Base-by-base conservation (phyloP, 2,888 invertebrate genomes). In the Hyposoter dolosus region DNA sequence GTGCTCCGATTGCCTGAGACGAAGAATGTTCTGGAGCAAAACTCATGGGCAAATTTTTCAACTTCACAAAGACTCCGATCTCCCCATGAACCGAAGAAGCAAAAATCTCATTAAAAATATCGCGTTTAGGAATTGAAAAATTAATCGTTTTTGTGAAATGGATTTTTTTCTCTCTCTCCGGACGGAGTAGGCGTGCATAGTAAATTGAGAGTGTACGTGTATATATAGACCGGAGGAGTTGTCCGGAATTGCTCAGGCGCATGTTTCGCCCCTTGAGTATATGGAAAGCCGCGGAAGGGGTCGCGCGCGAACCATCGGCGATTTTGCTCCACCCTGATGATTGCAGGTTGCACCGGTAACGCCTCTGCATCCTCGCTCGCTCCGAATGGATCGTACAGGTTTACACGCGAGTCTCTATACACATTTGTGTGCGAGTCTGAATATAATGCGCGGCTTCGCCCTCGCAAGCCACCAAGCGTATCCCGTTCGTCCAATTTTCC, bases 291-390 rank as follows among this genome's bases (percentile, higher is more conserved):
- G 56, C 83, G 65, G 83, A 65, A 84, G 75, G 86, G 81, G 74
- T 82, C 77, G 60, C 60, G 86, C 85, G 78, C 85, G 72, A 83
- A 81, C 83, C 82, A 74, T 65, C 75, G 77, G 65, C 76, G 77
- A 75, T 83, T 83, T 92, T 91, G 94, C 93, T 93, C 93, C 94
- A 93, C 93, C 94, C 93, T 92, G 91, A 93, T 94, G 93, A 94
- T 93, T 94, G 92, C 93, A 92, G 93, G 93, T 93, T 93, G 93
- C 92, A 92, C 89, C 90, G 92, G 92, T 91, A 92, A 84, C 92
- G 93, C 93, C 93, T 93, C 90, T 90, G 88, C 88, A 79, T 60
- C 75, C 72, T 82, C 45, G 80, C 65, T 69, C 32, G 87, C 78
- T 69, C 77, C 75, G 83, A 77, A 80, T 50, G 71, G 75, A 79